phyloP scores from a whole-genome alignment of 2,797 vertebrate genomes.

The Acanthornis magna region DNA sequence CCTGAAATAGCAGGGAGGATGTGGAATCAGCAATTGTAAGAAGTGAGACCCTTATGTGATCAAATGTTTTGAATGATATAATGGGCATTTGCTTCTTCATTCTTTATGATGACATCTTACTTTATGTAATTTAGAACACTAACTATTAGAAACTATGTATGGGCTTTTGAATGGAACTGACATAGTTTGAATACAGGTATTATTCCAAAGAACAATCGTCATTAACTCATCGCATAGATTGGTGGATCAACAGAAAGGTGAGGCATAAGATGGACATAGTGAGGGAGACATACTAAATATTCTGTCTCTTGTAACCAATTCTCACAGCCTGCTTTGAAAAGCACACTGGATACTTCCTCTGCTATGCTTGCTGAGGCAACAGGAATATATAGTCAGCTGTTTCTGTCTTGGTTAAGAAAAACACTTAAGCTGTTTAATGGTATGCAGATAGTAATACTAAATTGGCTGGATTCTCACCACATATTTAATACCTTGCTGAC shows the following conservation, averaged over 20 bases:
- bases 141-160: background rate
- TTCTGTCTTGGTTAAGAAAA: background rate
- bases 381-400: background rate
- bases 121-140: background rate
- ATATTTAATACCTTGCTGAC: background rate
- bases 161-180: background rate
- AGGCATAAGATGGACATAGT: background rate
- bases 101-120: background rate
- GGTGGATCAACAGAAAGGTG: background rate
- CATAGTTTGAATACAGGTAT: background rate
- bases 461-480: background rate
- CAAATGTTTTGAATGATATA: background rate
- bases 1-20: background rate
- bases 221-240: background rate
- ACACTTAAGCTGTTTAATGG: background rate
- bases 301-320: background rate
- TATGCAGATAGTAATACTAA: background rate
- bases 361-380: background rate
- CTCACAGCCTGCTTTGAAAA: background rate
- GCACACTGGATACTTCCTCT: background rate
- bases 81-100: background rate
- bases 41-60: accelerated
- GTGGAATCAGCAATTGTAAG: background rate
- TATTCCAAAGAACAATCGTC: background rate
- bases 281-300: background rate